Evolutionary conservation across 2,113 vertebrate species (phyloP).

Genomic region (Sander vitreus): DNA sequence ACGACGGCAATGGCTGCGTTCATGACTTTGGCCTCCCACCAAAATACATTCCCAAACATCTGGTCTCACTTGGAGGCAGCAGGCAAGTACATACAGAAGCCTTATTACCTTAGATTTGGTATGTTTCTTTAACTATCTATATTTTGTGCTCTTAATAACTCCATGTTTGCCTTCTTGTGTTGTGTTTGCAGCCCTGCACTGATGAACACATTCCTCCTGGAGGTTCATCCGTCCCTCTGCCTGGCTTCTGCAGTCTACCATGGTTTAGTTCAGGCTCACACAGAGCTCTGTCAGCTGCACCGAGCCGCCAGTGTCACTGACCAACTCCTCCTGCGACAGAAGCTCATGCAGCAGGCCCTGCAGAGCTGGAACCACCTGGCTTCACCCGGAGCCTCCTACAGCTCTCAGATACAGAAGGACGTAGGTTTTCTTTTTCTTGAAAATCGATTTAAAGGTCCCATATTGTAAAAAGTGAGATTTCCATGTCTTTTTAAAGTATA

Average conservation of each 20-base stretch:
- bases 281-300: conserved; percentile 76
- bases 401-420: conserved; percentile 80
- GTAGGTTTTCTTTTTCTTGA: conserved; percentile 40
- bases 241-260: conserved; percentile 73
- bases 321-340: conserved; percentile 70
- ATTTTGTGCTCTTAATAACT: neutral
- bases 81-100: conserved; percentile 59
- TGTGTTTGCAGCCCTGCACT: conserved; percentile 74
- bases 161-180: neutral
- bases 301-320: conserved; percentile 55
- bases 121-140: neutral
- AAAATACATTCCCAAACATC: conserved; percentile 80
- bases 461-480: too few relatives aligned
- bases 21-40: conserved; percentile 81
- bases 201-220: conserved; percentile 81
- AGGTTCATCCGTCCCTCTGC: conserved; percentile 85
- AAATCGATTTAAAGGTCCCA: neutral
- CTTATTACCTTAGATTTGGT: neutral
- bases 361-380: conserved; percentile 70
- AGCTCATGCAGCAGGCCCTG: conserved; percentile 73
- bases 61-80: conserved; percentile 82
- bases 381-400: conserved; percentile 73
- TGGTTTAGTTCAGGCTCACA: conserved; percentile 69
- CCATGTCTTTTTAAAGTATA: too few relatives aligned
- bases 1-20: conserved; percentile 48